phyloP scores from a whole-genome alignment of 2,888 invertebrate species.

The Pristionchus arcanus region DNA sequence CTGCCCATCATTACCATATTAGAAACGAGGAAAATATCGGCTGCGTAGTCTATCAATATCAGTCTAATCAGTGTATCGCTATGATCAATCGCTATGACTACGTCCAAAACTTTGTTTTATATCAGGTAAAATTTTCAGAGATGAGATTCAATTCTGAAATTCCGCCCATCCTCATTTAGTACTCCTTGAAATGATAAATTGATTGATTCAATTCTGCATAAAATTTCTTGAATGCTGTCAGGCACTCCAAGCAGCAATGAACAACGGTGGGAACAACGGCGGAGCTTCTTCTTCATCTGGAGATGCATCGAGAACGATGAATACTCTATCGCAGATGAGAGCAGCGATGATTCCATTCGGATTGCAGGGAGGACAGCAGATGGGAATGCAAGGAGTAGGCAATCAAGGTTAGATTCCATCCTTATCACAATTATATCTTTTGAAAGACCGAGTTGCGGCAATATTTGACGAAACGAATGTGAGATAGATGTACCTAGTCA shows the following conservation, averaged over 20 bases:
- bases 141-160: too few relatives aligned
- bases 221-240: neutral
- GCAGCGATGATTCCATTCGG: slow-evolving; percentile 27
- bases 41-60: too few relatives aligned
- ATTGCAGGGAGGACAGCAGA: slow-evolving; percentile 11
- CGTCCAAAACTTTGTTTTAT: too few relatives aligned
- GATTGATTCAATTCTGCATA: too few relatives aligned
- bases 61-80: too few relatives aligned
- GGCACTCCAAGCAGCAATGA: slow-evolving; percentile 36
- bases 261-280: neutral
- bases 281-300: neutral
- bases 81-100: too few relatives aligned
- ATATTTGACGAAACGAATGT: neutral
- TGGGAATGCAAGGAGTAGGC: neutral
- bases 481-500: too few relatives aligned
- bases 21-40: too few relatives aligned
- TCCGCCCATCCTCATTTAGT: too few relatives aligned
- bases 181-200: too few relatives aligned
- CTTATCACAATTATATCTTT: neutral
- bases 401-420: slow-evolving; percentile 36
- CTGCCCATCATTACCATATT: too few relatives aligned
- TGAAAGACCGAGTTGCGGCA: neutral
- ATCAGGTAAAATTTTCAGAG: neutral
- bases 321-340: slow-evolving; percentile 36
- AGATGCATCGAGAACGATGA: slow-evolving; percentile 19